phyloP scores from a whole-genome alignment of 2,888 invertebrate species.

The Monoplex corrugatus region DNA sequence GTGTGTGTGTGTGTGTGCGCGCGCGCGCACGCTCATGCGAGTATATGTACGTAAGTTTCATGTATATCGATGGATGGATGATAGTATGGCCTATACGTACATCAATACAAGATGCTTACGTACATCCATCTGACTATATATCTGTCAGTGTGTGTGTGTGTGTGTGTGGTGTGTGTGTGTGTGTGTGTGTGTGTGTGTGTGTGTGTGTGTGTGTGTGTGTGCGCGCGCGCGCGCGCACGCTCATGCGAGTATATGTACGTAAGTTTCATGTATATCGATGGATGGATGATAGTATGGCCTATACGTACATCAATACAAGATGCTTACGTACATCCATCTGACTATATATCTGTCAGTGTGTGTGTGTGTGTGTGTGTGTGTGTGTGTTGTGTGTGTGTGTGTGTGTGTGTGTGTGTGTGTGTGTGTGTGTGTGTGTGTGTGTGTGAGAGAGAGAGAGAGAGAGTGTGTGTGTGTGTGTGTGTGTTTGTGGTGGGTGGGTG shows the following conservation, averaged over 20 bases:
- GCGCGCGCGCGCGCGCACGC: not conserved
- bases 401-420: no score
- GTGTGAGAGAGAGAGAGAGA: not conserved
- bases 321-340: no score
- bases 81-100: no score
- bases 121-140: not conserved
- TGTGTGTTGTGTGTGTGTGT: no score
- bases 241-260: not conserved
- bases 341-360: no score
- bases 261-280: not conserved
- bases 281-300: not conserved
- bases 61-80: not conserved
- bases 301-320: no score
- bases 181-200: not conserved
- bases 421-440: not conserved
- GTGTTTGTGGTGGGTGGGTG: no score
- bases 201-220: not conserved
- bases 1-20: slow-evolving; percentile 16
- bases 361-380: no score
- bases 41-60: no score
- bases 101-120: no score
- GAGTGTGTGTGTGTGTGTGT: not conserved
- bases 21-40: not conserved
- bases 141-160: not conserved
- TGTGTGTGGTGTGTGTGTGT: not conserved